Conservation (phyloP, 2,797 vertebrate genomes). For the Poeciliopsis gracilis region DNA sequence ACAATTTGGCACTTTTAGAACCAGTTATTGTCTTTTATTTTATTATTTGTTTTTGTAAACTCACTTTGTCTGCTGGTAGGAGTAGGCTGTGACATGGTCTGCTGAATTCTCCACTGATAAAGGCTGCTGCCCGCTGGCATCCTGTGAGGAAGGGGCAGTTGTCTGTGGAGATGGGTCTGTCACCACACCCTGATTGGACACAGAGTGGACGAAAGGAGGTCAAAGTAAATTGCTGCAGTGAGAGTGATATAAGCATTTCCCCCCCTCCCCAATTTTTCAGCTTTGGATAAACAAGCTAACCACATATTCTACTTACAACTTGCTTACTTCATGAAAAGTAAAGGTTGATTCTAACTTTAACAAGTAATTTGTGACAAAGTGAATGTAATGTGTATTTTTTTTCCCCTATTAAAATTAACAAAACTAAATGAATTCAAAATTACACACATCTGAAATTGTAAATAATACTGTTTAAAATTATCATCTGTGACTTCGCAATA, state of each 20-base stretch:
- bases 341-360: neutral
- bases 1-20: neutral
- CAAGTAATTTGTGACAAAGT: neutral
- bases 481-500: neutral
- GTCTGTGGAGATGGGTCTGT: conserved; percentile 93
- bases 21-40: neutral
- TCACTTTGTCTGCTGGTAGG: conserved; percentile 96
- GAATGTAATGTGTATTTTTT: too few relatives aligned
- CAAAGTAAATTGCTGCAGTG: neutral
- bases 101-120: conserved; percentile 91
- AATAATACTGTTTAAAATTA: neutral
- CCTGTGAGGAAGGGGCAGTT: conserved; percentile 92
- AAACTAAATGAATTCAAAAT: neutral
- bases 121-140: conserved; percentile 92
- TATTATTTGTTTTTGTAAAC: conserved; percentile 37
- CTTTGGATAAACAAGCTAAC: neutral
- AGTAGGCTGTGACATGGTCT: conserved; percentile 93
- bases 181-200: conserved; percentile 89
- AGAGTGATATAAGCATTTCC: neutral
- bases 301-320: neutral
- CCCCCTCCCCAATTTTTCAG: neutral
- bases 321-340: neutral
- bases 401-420: neutral
- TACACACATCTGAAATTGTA: neutral
- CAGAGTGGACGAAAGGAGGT: conserved; percentile 12